These are phyloP conservation scores for Myiotriccus ornatus DNA, from an alignment of 2,797 vertebrate species.

Conservation along the genomic window DNA sequence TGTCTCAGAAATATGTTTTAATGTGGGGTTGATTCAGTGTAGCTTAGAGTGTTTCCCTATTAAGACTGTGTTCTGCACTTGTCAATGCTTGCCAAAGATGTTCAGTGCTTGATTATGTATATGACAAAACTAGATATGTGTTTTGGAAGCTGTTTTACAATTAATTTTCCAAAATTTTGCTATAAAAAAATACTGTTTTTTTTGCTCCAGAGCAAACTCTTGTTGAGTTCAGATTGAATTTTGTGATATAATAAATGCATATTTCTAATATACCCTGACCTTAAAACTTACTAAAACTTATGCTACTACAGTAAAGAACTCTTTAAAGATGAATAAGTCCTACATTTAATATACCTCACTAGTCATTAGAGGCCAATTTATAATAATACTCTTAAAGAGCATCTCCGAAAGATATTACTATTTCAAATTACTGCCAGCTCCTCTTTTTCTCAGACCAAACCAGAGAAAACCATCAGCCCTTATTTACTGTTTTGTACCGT, in stretches of 20 bases:
- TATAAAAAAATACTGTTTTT: not conserved
- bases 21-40: not conserved
- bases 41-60: fast-evolving
- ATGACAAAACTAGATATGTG: not conserved
- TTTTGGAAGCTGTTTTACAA: not conserved
- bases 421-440: not conserved
- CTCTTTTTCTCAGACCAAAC: not conserved
- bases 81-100: too few species aligned
- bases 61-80: not conserved
- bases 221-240: not conserved
- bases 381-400: not conserved
- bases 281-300: not conserved
- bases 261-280: not conserved
- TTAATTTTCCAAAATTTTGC: not conserved
- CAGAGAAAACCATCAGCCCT: not conserved
- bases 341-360: not conserved
- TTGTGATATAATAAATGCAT: not conserved
- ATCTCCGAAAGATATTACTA: not conserved
- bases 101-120: fast-evolving
- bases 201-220: not conserved
- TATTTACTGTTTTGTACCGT: not conserved
- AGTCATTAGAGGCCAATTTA: not conserved
- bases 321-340: not conserved
- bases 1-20: not conserved
- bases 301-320: not conserved